These are phyloP conservation scores for Thomomys bottae DNA, from an alignment of 2,113 vertebrate species.

Conservation along the genomic window DNA sequence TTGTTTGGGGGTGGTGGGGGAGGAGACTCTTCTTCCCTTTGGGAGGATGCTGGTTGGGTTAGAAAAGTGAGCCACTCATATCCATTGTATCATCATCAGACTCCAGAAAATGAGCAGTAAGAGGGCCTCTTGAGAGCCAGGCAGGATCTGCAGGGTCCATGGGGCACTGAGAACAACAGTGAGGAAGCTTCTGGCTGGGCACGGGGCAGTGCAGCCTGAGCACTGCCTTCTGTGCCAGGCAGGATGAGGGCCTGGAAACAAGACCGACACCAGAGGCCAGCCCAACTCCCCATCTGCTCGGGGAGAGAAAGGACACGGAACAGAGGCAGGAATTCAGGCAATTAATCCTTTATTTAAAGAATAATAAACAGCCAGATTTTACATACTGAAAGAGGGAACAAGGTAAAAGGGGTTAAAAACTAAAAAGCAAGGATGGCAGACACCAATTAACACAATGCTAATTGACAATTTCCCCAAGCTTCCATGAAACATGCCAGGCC, in stretches of 20 bases:
- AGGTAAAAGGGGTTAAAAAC: slow-evolving; percentile 93
- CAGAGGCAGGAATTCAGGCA: slow-evolving; percentile 87
- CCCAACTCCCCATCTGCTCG: slow-evolving; percentile 78
- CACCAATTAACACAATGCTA: slow-evolving; percentile 93
- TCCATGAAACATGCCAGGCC: slow-evolving; percentile 90
- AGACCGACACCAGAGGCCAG: slow-evolving; percentile 50
- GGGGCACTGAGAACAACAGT: background rate
- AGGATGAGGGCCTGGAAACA: slow-evolving; percentile 69
- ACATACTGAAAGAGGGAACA: slow-evolving; percentile 87
- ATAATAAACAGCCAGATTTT: slow-evolving; percentile 89
- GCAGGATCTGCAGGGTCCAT: background rate
- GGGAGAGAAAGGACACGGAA: slow-evolving; percentile 82
- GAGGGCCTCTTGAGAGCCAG: background rate
- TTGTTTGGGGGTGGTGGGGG: background rate
- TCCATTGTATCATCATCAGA: background rate
- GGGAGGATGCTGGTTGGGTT: background rate
- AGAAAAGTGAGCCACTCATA: background rate
- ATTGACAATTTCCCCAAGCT: slow-evolving; percentile 92
- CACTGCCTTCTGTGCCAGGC: slow-evolving; percentile 60
- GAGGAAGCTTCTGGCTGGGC: slow-evolving; percentile 43
- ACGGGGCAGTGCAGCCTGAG: slow-evolving; percentile 37
- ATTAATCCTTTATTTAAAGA: slow-evolving; percentile 92
- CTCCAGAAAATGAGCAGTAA: background rate
- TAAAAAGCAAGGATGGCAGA: slow-evolving; percentile 91
- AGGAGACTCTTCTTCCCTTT: background rate